Base-by-base conservation (phyloP, 2,113 vertebrate genomes). In the Hymenochirus boettgeri region DNA sequence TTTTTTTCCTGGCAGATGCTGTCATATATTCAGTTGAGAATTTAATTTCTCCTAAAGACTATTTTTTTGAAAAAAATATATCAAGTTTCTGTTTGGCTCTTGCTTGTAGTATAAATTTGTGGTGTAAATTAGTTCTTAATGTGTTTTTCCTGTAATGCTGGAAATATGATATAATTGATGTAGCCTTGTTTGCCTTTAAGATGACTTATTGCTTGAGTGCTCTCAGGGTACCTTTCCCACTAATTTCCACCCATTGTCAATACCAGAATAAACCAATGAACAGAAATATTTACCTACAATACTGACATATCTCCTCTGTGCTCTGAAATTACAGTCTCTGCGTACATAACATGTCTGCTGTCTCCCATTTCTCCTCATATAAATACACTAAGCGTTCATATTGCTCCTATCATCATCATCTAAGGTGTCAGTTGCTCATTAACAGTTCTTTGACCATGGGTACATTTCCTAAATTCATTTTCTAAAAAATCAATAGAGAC, bases 1-100 rank as follows among this genome's bases (percentile, higher is more conserved):
- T 7, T 31, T 74, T 58, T 70, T 67, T 70, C 57, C 63, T 75
- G 29, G 57, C 74, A 73, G 67, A 45, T 60, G 73, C 57, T 59
- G 62, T 50, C 70, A 18, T 23, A 48, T 73, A 69, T 62, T 53
- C 31, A 4, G 3, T 60, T 57, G 50, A 4, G 9, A 65, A 56
- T 58, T 58, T 74, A 60, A 59, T 72, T 76, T 75, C 57, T 55
- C 0, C 24, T 31, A 46, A 7, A 61, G 67, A 57, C 50, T 60
- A 60, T 76, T 70, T 54, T 62, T 39, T n/a, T n/a, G n/a, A n/a
- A n/a, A 7, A 35, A 8, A 63, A 71, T 69, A 26, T 71, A 70
- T 24, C 29, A 51, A 69, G 23, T 65, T 2, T 22, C 60, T 71
- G 35, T 33, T 25, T 65, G 65, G 27, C 60, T 66, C 66, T 22